phyloP scores from a whole-genome alignment of 2,113 vertebrate species.

The Ciconia boyciana region DNA sequence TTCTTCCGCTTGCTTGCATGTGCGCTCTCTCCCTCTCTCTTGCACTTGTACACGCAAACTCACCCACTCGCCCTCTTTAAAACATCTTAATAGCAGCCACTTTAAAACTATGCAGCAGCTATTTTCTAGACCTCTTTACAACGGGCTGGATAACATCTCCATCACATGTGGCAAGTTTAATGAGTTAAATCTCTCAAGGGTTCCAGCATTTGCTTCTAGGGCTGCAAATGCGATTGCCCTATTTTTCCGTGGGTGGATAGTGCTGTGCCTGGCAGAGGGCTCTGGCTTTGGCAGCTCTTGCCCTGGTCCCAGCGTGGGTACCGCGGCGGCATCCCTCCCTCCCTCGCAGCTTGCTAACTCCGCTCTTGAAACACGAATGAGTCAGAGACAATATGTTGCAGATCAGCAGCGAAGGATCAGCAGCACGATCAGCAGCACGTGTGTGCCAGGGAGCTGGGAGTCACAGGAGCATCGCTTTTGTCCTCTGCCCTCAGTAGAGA shows the following conservation, averaged over 20 bases:
- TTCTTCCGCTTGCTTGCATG: background rate
- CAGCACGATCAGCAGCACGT: no score
- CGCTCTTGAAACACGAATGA: background rate
- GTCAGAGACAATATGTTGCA: background rate
- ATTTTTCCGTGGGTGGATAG: background rate
- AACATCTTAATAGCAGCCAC: background rate
- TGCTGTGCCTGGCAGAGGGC: background rate
- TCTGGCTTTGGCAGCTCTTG: background rate
- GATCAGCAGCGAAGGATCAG: background rate
- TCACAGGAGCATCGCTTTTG: background rate
- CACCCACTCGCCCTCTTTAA: background rate
- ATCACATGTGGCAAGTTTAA: background rate
- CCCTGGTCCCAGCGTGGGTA: background rate
- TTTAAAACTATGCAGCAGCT: background rate
- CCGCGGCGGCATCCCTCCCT: background rate
- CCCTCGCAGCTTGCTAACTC: background rate
- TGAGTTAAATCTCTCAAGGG: background rate
- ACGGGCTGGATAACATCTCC: background rate
- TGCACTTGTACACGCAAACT: background rate
- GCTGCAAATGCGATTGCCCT: background rate
- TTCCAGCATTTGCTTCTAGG: background rate
- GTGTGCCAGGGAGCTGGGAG: background rate
- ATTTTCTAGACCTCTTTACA: background rate
- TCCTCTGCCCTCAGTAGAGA: background rate
- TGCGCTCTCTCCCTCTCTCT: background rate